These are phyloP conservation scores for Muntiacus reevesi DNA, from an alignment of 2,113 vertebrate genomes.

Conservation along the genomic window DNA sequence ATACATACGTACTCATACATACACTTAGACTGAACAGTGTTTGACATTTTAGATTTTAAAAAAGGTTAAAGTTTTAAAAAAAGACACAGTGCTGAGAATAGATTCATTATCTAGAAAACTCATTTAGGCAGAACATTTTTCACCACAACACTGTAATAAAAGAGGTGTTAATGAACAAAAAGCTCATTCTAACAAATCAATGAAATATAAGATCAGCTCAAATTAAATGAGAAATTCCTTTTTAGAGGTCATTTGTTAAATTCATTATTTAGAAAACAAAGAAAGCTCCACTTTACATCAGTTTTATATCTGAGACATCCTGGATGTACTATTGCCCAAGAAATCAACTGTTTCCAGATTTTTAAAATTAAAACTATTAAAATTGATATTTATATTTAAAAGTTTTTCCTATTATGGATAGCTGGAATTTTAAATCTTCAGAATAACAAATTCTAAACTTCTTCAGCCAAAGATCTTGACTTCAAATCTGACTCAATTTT, in stretches of 20 bases:
- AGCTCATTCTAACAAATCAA: constrained; percentile 11
- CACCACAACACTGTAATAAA: not conserved
- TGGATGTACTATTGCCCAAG: not conserved
- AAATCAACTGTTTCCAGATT: not conserved
- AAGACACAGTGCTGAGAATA: not conserved
- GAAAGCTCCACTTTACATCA: not conserved
- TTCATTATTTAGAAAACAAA: constrained; percentile 35
- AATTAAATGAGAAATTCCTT: constrained; percentile 19
- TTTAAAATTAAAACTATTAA: constrained; percentile 6
- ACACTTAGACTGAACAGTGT: not conserved
- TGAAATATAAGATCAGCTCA: not conserved
- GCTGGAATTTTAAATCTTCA: constrained; percentile 30
- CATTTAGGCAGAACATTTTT: not conserved
- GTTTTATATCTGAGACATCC: not conserved
- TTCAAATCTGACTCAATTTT: constrained; percentile 2
- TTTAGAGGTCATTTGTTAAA: constrained; percentile 7
- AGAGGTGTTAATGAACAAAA: not conserved
- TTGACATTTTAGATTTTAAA: constrained; percentile 28
- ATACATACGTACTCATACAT: not conserved
- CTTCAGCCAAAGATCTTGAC: not conserved
- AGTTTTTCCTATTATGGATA: not conserved
- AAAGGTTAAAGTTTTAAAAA: not conserved
- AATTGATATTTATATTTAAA: not conserved
- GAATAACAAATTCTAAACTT: constrained; percentile 32
- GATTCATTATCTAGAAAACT: not conserved